Conservation (phyloP, 2,888 invertebrate species). For the Vesta saturnalis region DNA sequence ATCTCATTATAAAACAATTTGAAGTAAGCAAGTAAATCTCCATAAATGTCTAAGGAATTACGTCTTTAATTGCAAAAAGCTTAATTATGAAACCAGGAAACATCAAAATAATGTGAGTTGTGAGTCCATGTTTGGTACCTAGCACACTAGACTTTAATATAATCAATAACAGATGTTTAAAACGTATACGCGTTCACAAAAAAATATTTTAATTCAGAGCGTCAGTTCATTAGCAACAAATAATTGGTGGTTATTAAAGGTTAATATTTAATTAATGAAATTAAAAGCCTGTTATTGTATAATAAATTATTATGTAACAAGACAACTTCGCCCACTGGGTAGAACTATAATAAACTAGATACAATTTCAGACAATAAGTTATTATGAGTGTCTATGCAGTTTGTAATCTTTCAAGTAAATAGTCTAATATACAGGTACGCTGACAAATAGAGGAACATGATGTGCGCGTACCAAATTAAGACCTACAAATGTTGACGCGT, state of each 20-base stretch:
- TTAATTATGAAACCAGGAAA: no score
- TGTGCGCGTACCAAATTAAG: slow-evolving; percentile 43
- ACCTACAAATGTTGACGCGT: slow-evolving; percentile 38
- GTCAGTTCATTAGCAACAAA: slow-evolving; percentile 10
- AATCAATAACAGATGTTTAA: neutral
- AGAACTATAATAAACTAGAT: slow-evolving; percentile 28
- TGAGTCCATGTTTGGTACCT: slow-evolving; percentile 1
- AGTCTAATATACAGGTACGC: slow-evolving; percentile 26
- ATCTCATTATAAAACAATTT: no score
- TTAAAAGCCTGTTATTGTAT: slow-evolving; percentile 15
- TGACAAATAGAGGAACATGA: slow-evolving; percentile 43
- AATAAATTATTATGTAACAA: slow-evolving; percentile 21
- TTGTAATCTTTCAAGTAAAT: slow-evolving; percentile 37
- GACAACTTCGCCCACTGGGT: slow-evolving; percentile 31
- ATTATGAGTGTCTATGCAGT: slow-evolving; percentile 23
- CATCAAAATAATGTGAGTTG: neutral
- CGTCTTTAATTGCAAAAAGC: no score
- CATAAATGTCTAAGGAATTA: no score
- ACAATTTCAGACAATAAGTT: slow-evolving; percentile 31
- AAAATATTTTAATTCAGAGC: slow-evolving; percentile 8
- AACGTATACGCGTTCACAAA: neutral
- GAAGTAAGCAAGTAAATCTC: no score
- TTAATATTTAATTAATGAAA: slow-evolving; percentile 17
- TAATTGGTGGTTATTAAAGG: slow-evolving; percentile 7
- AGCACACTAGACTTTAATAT: neutral